Evolutionary conservation across 2,888 invertebrate species (phyloP).

Genomic region (Andrena chrysosceles): DNA sequence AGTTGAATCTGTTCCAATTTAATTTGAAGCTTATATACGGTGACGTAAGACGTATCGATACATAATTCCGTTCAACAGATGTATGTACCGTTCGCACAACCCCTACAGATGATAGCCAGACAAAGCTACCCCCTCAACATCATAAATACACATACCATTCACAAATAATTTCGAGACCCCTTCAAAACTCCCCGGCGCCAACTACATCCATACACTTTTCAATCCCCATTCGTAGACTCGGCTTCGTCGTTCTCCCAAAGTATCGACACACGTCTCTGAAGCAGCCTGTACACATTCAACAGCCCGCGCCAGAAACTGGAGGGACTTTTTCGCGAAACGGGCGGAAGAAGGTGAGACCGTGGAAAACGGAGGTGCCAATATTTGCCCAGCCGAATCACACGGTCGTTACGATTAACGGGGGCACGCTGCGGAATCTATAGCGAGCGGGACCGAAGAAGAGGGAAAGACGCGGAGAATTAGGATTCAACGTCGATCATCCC

Average conservation of each 20-base stretch:
- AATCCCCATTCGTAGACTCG: background rate
- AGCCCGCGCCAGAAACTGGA: background rate
- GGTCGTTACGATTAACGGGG: conserved; percentile 50
- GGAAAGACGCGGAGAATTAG: conserved; percentile 2
- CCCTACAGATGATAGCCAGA: no score
- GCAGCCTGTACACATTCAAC: conserved; percentile 10
- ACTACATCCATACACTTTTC: no score
- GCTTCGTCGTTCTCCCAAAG: background rate
- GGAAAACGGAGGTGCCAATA: conserved; percentile 54
- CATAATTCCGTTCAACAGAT: no score
- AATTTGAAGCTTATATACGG: no score
- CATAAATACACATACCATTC: no score
- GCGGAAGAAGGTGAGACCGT: conserved; percentile 28
- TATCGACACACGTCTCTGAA: background rate
- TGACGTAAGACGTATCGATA: no score
- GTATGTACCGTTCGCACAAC: no score
- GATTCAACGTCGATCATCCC: conserved; percentile 12
- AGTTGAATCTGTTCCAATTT: no score
- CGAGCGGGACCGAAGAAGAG: background rate
- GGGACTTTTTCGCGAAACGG: conserved; percentile 17
- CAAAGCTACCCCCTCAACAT: no score
- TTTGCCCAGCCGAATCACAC: conserved; percentile 64
- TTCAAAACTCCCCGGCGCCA: no score
- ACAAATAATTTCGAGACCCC: no score
- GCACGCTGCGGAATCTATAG: conserved; percentile 1